Conservation (phyloP, 2,113 vertebrate genomes). For the Odontophorus gujanensis region DNA sequence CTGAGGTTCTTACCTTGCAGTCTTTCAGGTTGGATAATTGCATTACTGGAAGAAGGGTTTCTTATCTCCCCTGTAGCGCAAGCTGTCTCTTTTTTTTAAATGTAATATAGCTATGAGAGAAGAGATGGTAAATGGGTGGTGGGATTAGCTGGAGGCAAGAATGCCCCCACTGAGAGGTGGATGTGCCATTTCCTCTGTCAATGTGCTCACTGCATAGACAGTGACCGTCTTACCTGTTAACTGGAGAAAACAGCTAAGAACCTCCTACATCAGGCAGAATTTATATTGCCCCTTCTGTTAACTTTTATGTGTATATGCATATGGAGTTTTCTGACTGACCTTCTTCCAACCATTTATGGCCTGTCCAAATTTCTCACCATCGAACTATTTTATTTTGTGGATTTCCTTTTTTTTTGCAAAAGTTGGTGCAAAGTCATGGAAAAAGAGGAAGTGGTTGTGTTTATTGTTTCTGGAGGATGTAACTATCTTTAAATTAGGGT, state of each 20-base stretch:
- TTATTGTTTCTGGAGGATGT: neutral
- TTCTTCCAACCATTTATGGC: neutral
- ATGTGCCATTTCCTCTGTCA: neutral
- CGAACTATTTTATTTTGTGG: neutral
- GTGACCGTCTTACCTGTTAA: neutral
- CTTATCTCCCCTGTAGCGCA: neutral
- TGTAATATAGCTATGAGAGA: neutral
- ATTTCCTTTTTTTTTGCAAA: neutral
- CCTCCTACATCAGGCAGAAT: neutral
- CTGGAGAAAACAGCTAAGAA: neutral
- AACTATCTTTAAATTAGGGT: neutral
- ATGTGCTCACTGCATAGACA: neutral
- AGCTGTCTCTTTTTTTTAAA: slow-evolving; percentile 17
- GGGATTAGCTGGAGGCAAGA: neutral
- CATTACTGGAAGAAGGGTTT: slow-evolving; percentile 30
- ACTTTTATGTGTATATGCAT: neutral
- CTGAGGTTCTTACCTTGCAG: slow-evolving; percentile 9
- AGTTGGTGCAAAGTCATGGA: neutral
- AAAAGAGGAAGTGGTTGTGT: neutral
- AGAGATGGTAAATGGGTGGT: neutral
- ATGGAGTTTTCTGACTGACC: neutral
- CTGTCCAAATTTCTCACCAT: neutral
- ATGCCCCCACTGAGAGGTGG: neutral
- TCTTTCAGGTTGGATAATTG: slow-evolving; percentile 13
- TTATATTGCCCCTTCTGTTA: neutral